These are phyloP conservation scores for Melieria crassipennis DNA, from an alignment of 2,888 invertebrate species.

Conservation along the genomic window DNA sequence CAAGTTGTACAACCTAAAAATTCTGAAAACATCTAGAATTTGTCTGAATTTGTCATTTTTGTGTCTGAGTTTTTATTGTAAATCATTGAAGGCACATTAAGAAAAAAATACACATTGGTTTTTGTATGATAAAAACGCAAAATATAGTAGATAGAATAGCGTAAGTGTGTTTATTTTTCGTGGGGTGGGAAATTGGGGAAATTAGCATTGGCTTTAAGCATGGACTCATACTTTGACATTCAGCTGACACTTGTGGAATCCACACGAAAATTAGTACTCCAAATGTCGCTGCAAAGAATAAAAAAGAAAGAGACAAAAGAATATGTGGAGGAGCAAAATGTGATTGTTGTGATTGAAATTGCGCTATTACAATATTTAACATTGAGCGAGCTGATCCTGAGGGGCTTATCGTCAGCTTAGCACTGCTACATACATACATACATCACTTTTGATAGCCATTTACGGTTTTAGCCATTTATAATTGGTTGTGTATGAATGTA, in stretches of 20 bases:
- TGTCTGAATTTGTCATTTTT: slow-evolving; percentile 9
- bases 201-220: slow-evolving; percentile 38
- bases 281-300: slow-evolving; percentile 65
- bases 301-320: slow-evolving; percentile 46
- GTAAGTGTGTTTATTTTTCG: slow-evolving; percentile 39
- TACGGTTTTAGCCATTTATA: no score
- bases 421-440: no score
- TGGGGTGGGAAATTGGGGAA: slow-evolving; percentile 37
- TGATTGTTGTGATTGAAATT: no score
- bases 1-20: no score
- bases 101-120: slow-evolving; percentile 22
- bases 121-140: neutral
- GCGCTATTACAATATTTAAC: no score
- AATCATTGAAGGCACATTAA: neutral
- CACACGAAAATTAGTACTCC: slow-evolving; percentile 66
- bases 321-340: neutral
- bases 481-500: no score
- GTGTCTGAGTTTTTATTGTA: no score
- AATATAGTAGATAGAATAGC: no score
- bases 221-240: slow-evolving; percentile 72
- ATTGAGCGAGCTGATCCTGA: no score
- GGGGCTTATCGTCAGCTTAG: no score
- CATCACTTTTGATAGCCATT: no score
- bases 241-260: slow-evolving; percentile 68
- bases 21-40: neutral